phyloP scores from a whole-genome alignment of 1,140 invertebrate species.

The Palaemon carinicauda region DNA sequence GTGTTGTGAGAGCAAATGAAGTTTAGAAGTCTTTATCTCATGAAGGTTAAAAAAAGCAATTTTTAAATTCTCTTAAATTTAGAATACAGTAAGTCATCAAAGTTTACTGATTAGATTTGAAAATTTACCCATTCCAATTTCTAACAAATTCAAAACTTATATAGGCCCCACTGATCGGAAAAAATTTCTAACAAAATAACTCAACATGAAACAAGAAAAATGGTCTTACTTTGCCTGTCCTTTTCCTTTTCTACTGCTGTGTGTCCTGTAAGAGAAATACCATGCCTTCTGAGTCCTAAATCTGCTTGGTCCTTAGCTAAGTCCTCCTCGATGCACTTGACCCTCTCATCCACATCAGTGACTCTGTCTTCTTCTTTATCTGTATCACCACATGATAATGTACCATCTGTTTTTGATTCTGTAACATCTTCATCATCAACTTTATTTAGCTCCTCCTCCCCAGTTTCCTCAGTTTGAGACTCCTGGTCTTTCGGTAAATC shows the following conservation, averaged over 20 bases:
- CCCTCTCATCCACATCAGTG: background rate
- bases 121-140: no score
- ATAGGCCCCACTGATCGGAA: no score
- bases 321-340: background rate
- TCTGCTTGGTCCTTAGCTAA: slow-evolving; percentile 42
- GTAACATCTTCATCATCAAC: no score
- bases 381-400: no score
- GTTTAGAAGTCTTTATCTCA: no score
- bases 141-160: background rate
- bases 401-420: no score
- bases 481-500: slow-evolving; percentile 29
- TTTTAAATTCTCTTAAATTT: no score
- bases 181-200: background rate
- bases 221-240: slow-evolving; percentile 44
- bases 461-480: slow-evolving; percentile 45
- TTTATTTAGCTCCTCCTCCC: background rate
- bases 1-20: no score
- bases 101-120: no score
- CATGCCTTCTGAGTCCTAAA: slow-evolving; percentile 33
- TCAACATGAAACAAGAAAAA: background rate
- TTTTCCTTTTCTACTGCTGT: slow-evolving; percentile 38
- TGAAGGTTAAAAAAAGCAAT: no score
- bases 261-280: slow-evolving; percentile 29
- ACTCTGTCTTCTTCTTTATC: no score
- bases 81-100: no score